These are phyloP conservation scores for Phallusia fumigata DNA, from an alignment of 23 tunicate genomes.

Conservation along the genomic window DNA sequence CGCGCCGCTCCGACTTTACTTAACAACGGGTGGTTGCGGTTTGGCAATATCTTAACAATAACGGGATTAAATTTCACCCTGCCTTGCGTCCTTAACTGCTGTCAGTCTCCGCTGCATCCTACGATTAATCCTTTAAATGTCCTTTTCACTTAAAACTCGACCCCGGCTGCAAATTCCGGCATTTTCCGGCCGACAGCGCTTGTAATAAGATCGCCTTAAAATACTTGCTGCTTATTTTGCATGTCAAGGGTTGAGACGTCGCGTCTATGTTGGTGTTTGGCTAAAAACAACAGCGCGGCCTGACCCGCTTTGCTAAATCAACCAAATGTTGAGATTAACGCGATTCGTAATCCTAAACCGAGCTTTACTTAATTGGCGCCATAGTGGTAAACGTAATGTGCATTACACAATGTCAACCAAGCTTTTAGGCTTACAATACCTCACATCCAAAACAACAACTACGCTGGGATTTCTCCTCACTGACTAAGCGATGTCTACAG, in stretches of 20 bases:
- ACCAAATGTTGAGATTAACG: background rate
- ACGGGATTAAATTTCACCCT: background rate
- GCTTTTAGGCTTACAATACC: too few species aligned
- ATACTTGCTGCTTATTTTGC: background rate
- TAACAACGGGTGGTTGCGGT: background rate
- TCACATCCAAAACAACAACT: too few species aligned
- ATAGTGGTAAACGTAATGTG: too few species aligned
- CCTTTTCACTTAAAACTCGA: constrained; percentile 11
- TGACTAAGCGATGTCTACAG: too few species aligned
- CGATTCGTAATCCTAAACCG: too few species aligned
- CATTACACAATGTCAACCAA: too few species aligned
- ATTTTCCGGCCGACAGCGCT: too few species aligned
- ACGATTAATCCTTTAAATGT: background rate
- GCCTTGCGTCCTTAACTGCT: background rate
- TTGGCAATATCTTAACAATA: background rate
- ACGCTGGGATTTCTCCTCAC: too few species aligned
- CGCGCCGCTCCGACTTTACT: background rate
- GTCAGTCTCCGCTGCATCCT: background rate
- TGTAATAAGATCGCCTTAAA: constrained; percentile 6
- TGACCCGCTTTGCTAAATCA: background rate
- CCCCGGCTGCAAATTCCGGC: background rate
- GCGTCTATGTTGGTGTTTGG: constrained; percentile 5
- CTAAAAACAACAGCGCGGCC: background rate
- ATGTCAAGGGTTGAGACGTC: constrained; percentile 6
- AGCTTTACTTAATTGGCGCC: too few species aligned